Evolutionary conservation across 2,888 invertebrate species (phyloP).

Genomic region (Tetanocera ferruginea): DNA sequence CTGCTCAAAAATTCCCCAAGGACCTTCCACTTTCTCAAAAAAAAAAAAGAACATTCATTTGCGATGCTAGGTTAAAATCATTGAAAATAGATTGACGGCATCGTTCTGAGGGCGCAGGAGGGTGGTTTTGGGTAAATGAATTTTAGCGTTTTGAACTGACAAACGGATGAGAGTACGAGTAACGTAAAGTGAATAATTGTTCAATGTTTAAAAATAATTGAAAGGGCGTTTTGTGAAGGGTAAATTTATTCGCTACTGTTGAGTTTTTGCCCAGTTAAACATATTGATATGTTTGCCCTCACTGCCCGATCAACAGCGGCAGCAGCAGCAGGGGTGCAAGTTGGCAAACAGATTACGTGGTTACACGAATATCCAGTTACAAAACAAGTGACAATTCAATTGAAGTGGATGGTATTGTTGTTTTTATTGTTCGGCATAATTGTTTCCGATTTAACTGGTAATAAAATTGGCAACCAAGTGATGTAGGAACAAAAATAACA

Average conservation of each 20-base stretch:
- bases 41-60: not conserved
- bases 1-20: slow-evolving; percentile 14
- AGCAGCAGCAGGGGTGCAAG: not conserved
- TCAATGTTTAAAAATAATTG: slow-evolving; percentile 63
- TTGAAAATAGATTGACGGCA: slow-evolving; percentile 58
- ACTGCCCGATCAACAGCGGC: not conserved
- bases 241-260: not conserved
- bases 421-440: slow-evolving; percentile 61
- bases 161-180: not conserved
- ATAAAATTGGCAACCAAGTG: not conserved
- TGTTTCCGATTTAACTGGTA: slow-evolving; percentile 46
- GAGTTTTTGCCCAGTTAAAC: not conserved
- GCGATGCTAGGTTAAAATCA: slow-evolving; percentile 50
- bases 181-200: slow-evolving; percentile 64
- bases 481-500: not conserved
- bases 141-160: not conserved
- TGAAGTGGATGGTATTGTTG: slow-evolving; percentile 50
- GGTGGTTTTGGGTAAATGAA: not conserved
- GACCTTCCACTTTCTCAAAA: not conserved
- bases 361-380: slow-evolving; percentile 70
- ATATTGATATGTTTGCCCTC: not conserved
- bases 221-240: slow-evolving; percentile 58
- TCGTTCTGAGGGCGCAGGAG: not conserved
- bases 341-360: slow-evolving; percentile 52
- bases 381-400: slow-evolving; percentile 64